A percentile compares a stretch with the other conserved stretches of the same genome.
These are phyloP conservation scores for Bucco capensis DNA, from an alignment of 2,113 vertebrate species.

Conservation along the genomic window DNA sequence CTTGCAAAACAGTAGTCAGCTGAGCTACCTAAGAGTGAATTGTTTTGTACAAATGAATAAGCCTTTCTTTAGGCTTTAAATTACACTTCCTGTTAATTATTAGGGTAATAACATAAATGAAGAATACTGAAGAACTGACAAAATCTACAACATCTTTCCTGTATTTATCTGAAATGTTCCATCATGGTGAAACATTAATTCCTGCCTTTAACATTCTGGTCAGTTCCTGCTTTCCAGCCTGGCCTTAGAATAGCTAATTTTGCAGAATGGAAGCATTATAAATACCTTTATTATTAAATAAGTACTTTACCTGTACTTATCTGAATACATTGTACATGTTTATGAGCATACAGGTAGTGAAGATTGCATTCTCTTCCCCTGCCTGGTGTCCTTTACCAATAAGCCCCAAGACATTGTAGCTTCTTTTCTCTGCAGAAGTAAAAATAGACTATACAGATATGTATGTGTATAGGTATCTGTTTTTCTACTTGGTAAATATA, in stretches of 20 bases:
- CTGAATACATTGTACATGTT: neutral
- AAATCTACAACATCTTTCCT: neutral
- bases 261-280: neutral
- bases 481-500: neutral
- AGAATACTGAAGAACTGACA: neutral
- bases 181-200: fast-evolving
- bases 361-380: neutral
- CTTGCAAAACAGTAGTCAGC: neutral
- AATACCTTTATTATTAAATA: too few relatives aligned
- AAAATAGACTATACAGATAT: neutral
- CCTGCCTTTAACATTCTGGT: neutral
- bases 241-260: neutral
- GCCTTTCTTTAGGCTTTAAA: neutral
- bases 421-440: neutral
- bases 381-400: neutral
- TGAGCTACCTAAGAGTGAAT: neutral
- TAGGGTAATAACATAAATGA: neutral
- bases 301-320: neutral
- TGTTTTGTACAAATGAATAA: neutral
- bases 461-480: neutral
- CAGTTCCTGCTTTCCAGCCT: neutral
- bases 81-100: neutral
- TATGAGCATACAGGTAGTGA: neutral
- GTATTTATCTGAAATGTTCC: neutral
- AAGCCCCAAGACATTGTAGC: neutral